These are phyloP conservation scores for Diarsia mendica DNA, from an alignment of 2,888 invertebrate species.

Conservation along the genomic window DNA sequence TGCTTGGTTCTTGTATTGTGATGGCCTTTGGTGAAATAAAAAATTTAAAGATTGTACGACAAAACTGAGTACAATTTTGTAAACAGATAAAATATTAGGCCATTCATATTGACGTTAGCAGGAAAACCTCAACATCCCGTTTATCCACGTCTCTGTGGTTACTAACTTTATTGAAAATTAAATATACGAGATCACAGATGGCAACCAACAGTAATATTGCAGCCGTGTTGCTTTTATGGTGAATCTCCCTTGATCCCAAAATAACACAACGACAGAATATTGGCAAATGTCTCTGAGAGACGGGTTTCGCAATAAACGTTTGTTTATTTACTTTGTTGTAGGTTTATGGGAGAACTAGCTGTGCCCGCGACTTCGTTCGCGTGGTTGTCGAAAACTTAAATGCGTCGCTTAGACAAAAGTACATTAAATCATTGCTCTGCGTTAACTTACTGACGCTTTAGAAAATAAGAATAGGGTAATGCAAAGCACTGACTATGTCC, in stretches of 20 bases:
- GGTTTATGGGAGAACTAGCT: too few species aligned
- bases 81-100: slow-evolving; percentile 6
- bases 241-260: slow-evolving; percentile 46
- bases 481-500: too few species aligned
- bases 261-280: slow-evolving; percentile 37
- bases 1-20: too few species aligned
- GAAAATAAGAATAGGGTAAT: too few species aligned
- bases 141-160: slow-evolving; percentile 19
- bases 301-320: slow-evolving; percentile 20
- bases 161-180: slow-evolving; percentile 31
- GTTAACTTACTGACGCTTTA: too few species aligned
- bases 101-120: neutral
- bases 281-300: slow-evolving; percentile 28
- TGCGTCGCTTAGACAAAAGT: too few species aligned
- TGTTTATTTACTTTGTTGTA: slow-evolving; percentile 24
- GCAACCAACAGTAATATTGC: slow-evolving; percentile 43
- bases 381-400: too few species aligned
- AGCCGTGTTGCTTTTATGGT: slow-evolving; percentile 21
- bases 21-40: too few species aligned
- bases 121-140: slow-evolving; percentile 19
- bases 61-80: neutral
- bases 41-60: too few species aligned
- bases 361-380: too few species aligned
- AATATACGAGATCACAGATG: slow-evolving; percentile 39
- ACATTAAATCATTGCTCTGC: too few species aligned